A percentile compares a stretch with the other conserved stretches of the same genome.
These are phyloP conservation scores for Brachionus asplanchnoidis DNA, from an alignment of 1,140 invertebrate species.

Conservation along the genomic window DNA sequence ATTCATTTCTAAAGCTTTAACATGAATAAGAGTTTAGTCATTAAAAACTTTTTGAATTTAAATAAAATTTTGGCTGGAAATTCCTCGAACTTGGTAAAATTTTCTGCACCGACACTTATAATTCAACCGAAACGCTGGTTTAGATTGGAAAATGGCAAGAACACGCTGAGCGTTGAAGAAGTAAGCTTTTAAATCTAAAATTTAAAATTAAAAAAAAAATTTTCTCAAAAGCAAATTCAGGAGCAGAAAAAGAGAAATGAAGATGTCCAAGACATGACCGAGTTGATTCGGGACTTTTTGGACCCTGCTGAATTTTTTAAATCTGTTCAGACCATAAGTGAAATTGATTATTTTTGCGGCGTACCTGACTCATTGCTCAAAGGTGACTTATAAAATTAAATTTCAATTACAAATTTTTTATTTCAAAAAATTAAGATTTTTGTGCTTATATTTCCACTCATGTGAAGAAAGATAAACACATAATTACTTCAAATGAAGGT, in stretches of 20 bases:
- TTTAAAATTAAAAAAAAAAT: neutral
- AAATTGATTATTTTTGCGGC: slow-evolving; percentile 58
- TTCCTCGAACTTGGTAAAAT: neutral
- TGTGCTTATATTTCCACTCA: slow-evolving; percentile 58
- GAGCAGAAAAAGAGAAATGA: slow-evolving; percentile 46
- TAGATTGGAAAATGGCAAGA: slow-evolving; percentile 8
- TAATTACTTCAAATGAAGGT: slow-evolving; percentile 59
- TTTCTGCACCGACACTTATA: neutral
- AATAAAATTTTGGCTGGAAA: neutral
- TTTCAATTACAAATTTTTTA: slow-evolving; percentile 22
- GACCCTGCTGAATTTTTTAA: slow-evolving; percentile 50
- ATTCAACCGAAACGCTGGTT: neutral
- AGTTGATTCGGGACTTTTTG: slow-evolving; percentile 51
- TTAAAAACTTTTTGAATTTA: neutral
- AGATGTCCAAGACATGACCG: slow-evolving; percentile 49
- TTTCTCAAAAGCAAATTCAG: neutral
- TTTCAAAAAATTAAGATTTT: slow-evolving; percentile 53
- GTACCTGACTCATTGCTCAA: slow-evolving; percentile 59
- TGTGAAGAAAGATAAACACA: slow-evolving; percentile 49
- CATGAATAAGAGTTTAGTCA: neutral
- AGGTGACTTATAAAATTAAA: slow-evolving; percentile 47
- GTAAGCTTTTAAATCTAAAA: neutral
- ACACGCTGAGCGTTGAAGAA: neutral
- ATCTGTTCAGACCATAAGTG: slow-evolving; percentile 46
- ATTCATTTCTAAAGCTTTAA: neutral